Evolutionary conservation across 2,113 vertebrate species (phyloP).

Genomic region (Meles meles): DNA sequence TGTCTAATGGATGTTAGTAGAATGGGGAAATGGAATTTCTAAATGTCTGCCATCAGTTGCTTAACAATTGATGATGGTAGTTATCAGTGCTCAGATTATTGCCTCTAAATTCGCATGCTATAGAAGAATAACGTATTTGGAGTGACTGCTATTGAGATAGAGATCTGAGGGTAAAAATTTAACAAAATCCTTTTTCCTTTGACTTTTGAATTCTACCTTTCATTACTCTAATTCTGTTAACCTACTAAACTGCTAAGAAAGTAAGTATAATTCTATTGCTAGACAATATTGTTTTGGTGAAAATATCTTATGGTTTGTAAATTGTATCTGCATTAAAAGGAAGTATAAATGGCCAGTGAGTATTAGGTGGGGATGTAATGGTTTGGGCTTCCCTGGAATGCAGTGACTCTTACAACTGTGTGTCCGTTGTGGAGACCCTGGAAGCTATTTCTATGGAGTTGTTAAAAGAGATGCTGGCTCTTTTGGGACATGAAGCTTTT

Average conservation of each 20-base stretch:
- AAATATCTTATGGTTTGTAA: neutral
- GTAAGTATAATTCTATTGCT: neutral
- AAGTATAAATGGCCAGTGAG: neutral
- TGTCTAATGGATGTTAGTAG: neutral
- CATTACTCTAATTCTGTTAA: neutral
- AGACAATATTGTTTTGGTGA: fast-evolving
- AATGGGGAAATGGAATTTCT: neutral
- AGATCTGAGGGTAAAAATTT: neutral
- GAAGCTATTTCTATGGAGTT: neutral
- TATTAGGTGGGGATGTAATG: no score
- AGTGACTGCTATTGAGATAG: neutral
- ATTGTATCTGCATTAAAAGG: neutral
- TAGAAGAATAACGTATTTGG: neutral
- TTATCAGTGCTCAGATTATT: neutral
- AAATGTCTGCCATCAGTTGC: neutral
- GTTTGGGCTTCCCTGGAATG: neutral
- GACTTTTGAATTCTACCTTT: neutral
- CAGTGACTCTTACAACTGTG: neutral
- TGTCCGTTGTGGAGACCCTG: neutral
- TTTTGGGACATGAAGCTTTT: neutral
- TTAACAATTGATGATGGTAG: neutral
- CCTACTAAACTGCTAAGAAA: neutral
- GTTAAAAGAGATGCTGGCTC: neutral
- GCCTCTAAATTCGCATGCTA: neutral
- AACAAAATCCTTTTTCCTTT: neutral